Percentiles rank a stretch among this genome's conserved stretches.
Evolutionary conservation across 1,140 invertebrate genomes (phyloP).

Genomic region (Drosophila kepulauana): DNA sequence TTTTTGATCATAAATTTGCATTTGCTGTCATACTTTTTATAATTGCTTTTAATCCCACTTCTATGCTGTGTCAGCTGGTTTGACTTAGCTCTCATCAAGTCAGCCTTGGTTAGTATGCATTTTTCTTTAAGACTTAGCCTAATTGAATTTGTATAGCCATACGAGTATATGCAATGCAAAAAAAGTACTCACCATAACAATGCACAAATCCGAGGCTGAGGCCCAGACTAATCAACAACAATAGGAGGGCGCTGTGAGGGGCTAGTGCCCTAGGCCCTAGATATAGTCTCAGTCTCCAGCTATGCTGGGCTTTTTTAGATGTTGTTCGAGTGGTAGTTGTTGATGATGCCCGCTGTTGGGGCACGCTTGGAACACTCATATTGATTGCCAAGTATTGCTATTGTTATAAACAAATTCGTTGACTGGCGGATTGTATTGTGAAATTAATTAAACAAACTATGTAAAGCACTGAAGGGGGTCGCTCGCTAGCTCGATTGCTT

Average conservation of each 20-base stretch:
- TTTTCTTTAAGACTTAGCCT: slow-evolving; percentile 43
- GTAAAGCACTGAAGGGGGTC: slow-evolving; percentile 48
- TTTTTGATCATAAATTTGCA: too few relatives aligned
- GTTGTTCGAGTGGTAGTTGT: slow-evolving; percentile 44
- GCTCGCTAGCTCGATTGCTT: slow-evolving; percentile 14
- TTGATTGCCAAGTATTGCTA: slow-evolving; percentile 68
- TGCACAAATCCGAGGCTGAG: slow-evolving; percentile 65
- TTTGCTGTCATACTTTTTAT: too few relatives aligned
- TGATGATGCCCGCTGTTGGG: slow-evolving; percentile 66
- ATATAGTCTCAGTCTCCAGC: slow-evolving; percentile 40
- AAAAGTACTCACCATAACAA: slow-evolving; percentile 77
- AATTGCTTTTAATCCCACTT: too few relatives aligned
- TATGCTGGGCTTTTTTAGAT: slow-evolving; percentile 42
- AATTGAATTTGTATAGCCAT: slow-evolving; percentile 57
- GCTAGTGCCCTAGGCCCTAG: slow-evolving; percentile 36
- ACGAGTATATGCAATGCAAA: slow-evolving; percentile 14
- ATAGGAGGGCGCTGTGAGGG: slow-evolving; percentile 43
- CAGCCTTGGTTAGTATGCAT: slow-evolving; percentile 2
- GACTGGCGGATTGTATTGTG: slow-evolving; percentile 58
- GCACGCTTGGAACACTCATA: slow-evolving; percentile 75
- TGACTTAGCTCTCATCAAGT: neutral
- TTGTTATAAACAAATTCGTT: slow-evolving; percentile 56
- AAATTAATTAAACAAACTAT: slow-evolving; percentile 76
- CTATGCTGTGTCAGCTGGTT: neutral
- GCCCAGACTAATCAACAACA: slow-evolving; percentile 71